Percentiles rank a stretch among this genome's conserved stretches.
Evolutionary conservation across 1,140 invertebrate species (phyloP).

Genomic region (Drosophila kanapiae): DNA sequence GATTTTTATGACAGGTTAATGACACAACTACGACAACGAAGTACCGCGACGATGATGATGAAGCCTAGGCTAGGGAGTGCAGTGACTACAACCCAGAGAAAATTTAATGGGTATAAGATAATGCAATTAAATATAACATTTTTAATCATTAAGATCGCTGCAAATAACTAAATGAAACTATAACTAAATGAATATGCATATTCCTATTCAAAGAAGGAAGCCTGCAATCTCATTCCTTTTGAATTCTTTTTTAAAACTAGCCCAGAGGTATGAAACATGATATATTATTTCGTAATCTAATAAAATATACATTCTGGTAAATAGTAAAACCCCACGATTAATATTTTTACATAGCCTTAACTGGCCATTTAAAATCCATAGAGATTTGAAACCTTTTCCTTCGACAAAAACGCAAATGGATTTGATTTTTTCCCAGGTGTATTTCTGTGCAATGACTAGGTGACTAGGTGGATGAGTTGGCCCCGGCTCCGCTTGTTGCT

Average conservation of each 20-base stretch:
- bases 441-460: conserved; percentile 57
- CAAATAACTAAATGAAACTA: too few relatives aligned
- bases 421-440: conserved; percentile 18
- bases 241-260: too few relatives aligned
- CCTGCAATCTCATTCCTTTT: neutral
- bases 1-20: conserved; percentile 82
- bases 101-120: neutral
- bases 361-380: neutral
- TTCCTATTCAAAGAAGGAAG: too few relatives aligned
- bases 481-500: conserved; percentile 34
- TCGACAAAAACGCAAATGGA: too few relatives aligned
- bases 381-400: neutral
- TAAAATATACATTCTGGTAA: neutral
- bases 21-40: conserved; percentile 57
- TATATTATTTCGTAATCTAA: neutral
- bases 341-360: neutral
- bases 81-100: conserved; percentile 47
- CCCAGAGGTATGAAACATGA: too few relatives aligned
- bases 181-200: too few relatives aligned
- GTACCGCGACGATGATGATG: conserved; percentile 34
- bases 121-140: neutral
- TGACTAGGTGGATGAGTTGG: conserved; percentile 39
- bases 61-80: conserved; percentile 36
- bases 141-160: too few relatives aligned
- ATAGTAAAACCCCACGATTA: neutral